Conservation (phyloP, 2,888 invertebrate genomes). For the Rhaphigaster nebulosa region DNA sequence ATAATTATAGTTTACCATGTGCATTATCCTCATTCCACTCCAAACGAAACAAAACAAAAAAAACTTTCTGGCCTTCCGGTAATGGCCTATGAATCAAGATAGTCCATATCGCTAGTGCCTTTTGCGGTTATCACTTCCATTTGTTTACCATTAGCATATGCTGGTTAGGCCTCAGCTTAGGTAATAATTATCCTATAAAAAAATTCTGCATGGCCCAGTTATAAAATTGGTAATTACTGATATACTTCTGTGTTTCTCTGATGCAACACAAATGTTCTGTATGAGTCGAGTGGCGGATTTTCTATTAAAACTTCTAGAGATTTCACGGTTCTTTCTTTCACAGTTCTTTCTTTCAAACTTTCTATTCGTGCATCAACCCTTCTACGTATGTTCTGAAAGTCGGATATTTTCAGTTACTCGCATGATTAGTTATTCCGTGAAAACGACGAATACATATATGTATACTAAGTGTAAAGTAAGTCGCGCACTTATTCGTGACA, state of each 20-base stretch:
- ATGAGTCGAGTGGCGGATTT: no score
- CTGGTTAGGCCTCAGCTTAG: not conserved
- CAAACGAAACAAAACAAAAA: not conserved
- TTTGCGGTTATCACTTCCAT: not conserved
- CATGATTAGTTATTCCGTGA: no score
- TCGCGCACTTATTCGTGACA: no score
- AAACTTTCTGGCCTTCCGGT: not conserved
- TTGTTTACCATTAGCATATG: not conserved
- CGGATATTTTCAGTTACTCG: no score
- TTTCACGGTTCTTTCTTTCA: no score
- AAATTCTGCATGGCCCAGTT: not conserved
- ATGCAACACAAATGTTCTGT: not conserved
- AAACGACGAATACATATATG: no score
- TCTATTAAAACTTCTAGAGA: no score
- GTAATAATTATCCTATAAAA: not conserved
- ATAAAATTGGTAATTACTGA: not conserved
- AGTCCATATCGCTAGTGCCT: not conserved
- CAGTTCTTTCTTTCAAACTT: no score
- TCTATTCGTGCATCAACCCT: no score
- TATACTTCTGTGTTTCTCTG: not conserved
- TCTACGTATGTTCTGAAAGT: no score
- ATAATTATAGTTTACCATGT: conserved; percentile 17
- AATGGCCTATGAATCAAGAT: conserved; percentile 23
- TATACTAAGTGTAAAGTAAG: no score
- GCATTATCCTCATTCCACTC: not conserved